Percentiles rank a stretch among this genome's conserved stretches.
Conservation (phyloP, 2,888 invertebrate genomes). For the Troides aeacus region DNA sequence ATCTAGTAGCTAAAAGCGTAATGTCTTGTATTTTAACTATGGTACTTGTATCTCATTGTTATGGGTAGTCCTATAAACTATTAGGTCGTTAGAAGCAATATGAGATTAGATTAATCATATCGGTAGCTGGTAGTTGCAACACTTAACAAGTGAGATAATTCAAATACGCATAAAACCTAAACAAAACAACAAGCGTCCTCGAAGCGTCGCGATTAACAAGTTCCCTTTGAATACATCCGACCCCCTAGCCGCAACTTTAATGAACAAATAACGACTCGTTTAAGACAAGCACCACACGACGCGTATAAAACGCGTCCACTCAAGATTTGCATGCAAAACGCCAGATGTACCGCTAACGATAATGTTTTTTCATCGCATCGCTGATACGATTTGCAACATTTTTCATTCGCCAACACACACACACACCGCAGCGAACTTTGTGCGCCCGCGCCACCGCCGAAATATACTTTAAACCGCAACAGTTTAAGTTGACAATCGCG, state of each 20-base stretch:
- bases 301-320: slow-evolving; percentile 41
- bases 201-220: slow-evolving; percentile 22
- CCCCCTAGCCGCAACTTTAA: slow-evolving; percentile 26
- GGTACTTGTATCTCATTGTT: too few species aligned
- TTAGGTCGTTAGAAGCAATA: neutral
- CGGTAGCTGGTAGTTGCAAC: neutral
- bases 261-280: slow-evolving; percentile 37
- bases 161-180: slow-evolving; percentile 5
- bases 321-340: slow-evolving; percentile 74
- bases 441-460: slow-evolving; percentile 33
- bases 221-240: slow-evolving; percentile 29
- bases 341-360: slow-evolving; percentile 63
- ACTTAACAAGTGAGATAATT: slow-evolving; percentile 4
- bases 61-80: too few species aligned
- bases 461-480: slow-evolving; percentile 36
- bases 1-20: too few species aligned
- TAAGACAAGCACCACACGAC: slow-evolving; percentile 40
- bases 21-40: too few species aligned
- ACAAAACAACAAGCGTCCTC: slow-evolving; percentile 13
- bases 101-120: neutral
- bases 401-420: slow-evolving; percentile 66
- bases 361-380: slow-evolving; percentile 74
- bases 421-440: slow-evolving; percentile 53
- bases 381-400: slow-evolving; percentile 77
- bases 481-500: slow-evolving; percentile 55